A percentile compares a stretch with the other conserved stretches of the same genome.
Evolutionary conservation across 2,797 vertebrate genomes (phyloP).

Genomic region (Rhinatrema bivittatum): DNA sequence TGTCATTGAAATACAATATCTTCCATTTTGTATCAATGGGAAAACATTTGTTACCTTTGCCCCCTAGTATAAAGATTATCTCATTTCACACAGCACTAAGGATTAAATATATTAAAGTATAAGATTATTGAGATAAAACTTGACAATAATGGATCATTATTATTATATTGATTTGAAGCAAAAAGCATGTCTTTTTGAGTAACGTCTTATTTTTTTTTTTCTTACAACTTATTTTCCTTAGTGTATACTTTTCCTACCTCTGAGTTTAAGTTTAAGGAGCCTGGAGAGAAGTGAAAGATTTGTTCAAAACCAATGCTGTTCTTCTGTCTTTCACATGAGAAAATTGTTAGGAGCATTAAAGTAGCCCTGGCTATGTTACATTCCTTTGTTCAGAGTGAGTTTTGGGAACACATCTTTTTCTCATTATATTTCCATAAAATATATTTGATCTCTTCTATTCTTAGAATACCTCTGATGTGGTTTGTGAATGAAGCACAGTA

Average conservation of each 20-base stretch:
- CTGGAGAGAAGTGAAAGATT: slow-evolving; percentile 62
- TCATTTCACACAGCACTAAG: no score
- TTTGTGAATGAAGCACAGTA: slow-evolving; percentile 73
- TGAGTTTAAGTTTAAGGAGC: slow-evolving; percentile 60
- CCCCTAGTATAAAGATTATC: no score
- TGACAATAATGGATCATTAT: no score
- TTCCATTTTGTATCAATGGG: no score
- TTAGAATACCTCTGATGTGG: slow-evolving; percentile 83
- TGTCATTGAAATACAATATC: no score
- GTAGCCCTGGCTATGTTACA: slow-evolving; percentile 73
- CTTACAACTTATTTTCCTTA: slow-evolving; percentile 48
- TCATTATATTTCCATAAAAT: slow-evolving; percentile 96
- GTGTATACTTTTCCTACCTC: slow-evolving; percentile 60
- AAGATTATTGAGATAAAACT: no score
- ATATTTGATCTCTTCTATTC: slow-evolving; percentile 90
- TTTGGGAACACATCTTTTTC: slow-evolving; percentile 93
- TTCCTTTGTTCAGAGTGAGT: slow-evolving; percentile 79
- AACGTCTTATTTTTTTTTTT: slow-evolving; percentile 40
- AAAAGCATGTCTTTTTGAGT: no score
- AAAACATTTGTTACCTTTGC: no score
- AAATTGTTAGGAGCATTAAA: slow-evolving; percentile 76
- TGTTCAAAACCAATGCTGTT: slow-evolving; percentile 57
- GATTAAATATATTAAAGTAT: no score
- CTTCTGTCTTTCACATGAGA: slow-evolving; percentile 84
- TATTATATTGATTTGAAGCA: no score